Percentiles rank a stretch among this genome's conserved stretches.
These are phyloP conservation scores for Rhabditoides inermis DNA, from an alignment of 2,888 invertebrate species.

Conservation along the genomic window DNA sequence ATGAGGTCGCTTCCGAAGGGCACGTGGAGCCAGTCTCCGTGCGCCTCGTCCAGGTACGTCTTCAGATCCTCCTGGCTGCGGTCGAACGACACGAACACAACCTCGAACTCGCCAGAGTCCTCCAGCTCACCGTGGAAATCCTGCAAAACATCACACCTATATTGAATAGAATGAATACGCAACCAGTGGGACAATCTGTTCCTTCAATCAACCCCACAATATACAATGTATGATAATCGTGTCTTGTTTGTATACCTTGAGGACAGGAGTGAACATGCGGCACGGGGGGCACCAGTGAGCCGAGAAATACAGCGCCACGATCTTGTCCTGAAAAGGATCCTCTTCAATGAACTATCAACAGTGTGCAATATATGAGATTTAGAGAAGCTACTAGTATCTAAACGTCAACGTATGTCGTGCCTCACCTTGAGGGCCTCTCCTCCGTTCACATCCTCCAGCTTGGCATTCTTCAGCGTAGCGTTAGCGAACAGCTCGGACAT, in stretches of 20 bases:
- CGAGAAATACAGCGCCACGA: conserved; percentile 53
- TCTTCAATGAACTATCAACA: neutral
- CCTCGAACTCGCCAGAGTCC: conserved; percentile 53
- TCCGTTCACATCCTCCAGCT: neutral
- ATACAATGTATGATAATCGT: no score
- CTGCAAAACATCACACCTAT: conserved; percentile 3
- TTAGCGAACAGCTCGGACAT: conserved; percentile 1
- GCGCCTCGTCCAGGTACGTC: conserved; percentile 54
- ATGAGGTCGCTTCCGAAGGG: conserved; percentile 49
- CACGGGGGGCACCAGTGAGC: conserved; percentile 60
- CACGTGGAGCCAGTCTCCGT: conserved; percentile 57
- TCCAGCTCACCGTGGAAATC: conserved; percentile 55
- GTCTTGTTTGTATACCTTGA: conserved; percentile 36
- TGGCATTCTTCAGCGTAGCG: conserved; percentile 5
- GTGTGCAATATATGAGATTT: neutral
- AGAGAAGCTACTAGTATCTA: no score
- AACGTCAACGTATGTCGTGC: no score
- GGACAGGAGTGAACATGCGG: conserved; percentile 55
- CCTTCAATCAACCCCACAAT: no score
- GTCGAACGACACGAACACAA: conserved; percentile 58
- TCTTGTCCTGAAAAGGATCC: conserved; percentile 14
- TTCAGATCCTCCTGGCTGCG: conserved; percentile 28
- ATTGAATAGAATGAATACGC: no score
- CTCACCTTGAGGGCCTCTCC: conserved; percentile 3
- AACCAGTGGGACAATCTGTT: no score